Base-by-base conservation (phyloP, 2,113 vertebrate species). In the Leucoraja erinaceus region DNA sequence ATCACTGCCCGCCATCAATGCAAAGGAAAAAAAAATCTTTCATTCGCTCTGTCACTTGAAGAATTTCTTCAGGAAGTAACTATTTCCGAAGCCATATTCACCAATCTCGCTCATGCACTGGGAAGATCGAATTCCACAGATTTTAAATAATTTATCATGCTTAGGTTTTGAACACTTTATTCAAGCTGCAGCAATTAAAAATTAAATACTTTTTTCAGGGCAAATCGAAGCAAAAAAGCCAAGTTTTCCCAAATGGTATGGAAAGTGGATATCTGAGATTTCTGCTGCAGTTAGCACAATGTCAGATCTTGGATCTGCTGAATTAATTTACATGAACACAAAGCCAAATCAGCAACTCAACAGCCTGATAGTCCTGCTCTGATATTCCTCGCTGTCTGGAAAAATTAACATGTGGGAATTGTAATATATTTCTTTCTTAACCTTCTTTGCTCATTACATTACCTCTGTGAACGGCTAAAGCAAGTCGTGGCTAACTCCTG, bases 301-400 rank as follows among this genome's bases (percentile, higher is more conserved):
- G 59, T 66, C 59, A 88, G 59, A 63, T 66, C 59, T 88, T 88
- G 59, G 59, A 88, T 28, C 28, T 8, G 83, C 59, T 88, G 83
- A 88, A 88, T 88, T 66, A 14, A 88, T 88, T 63, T 88, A 88
- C 28, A 33, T 88, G 83, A 88, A 14, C 83, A 88, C 83, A 63
- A 88, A 88, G n/a, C 28, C 63, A 33, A 25, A 66, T 66, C 59
- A 88, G 28, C 28, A 86, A 63, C 6, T 25, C 83, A 16, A 59
- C n/a, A 59, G 56, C 83, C n/a, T 63, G n/a, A 88, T 66, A 63
- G 83, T 61, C n/a, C 5, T 63, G 31, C 28, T 88, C 59, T 2
- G 2, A 66, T 66, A 88, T 63, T 31, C 11, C 61, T 63, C 31
- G 56, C 56, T 31, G 28, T 28, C 56, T 16, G 14, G 22, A 63